Base-by-base conservation (phyloP, 2,113 vertebrate species). In the Albula goreensis region DNA sequence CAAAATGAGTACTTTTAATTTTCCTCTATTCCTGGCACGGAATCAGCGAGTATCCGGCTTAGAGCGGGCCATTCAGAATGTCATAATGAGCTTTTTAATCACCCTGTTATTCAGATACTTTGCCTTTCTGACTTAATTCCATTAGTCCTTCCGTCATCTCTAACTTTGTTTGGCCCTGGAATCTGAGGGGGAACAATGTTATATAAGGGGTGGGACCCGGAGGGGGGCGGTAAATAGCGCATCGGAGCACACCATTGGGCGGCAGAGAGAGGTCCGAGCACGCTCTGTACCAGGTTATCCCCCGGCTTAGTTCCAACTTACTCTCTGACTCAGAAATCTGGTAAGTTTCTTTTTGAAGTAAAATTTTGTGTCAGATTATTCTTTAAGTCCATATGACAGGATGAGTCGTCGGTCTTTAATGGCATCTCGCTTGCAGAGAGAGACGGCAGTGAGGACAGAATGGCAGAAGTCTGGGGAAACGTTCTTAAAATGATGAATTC, bases 41-140 rank as follows among this genome's bases (percentile, higher is more conserved):
- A 86, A 83, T 60, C 84, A 82, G 84, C 74, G 57, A 81, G 85
- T 41, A n/a, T 87, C 83, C 31, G 70, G 81, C 81, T 81, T 88
- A 83, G 86, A 85, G 48, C 86, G 60, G 82, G 85, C 85, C 60
- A 5, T 89, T 88, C 49, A 81, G 41, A 80, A 83, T 52, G n/a
- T 74, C 50, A 2, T 90, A 88, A 90, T 88, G 86, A 88, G 88
- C 77, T 22, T 85, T 87, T 87, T 88, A 89, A 89, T 89, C 77
- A 31, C 86, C 79, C 83, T 81, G 85, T 86, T 89, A 85, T 86
- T 49, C 48, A 80, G 81, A 57, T 49, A 79, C 88, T 85, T 81
- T 4, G 41, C 11, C 49, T 77, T 87, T 86, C 70, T 83, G 74
- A 56, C 83, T 87, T 90, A 87, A 90, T 91, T 91, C 78, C 53